phyloP scores from a whole-genome alignment of 2,888 invertebrate species.

The Drosophila birchii region DNA sequence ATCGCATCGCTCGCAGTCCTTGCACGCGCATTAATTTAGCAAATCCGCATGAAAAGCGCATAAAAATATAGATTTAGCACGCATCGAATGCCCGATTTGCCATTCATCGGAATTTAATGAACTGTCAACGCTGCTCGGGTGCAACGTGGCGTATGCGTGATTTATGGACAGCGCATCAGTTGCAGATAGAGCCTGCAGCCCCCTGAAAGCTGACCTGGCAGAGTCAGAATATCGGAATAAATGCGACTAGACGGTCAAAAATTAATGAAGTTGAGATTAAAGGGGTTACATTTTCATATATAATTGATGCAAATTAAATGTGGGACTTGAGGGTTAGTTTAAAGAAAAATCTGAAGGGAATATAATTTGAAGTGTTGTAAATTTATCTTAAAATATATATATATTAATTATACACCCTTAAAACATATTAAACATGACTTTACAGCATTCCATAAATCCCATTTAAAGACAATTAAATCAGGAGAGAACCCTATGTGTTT shows the following conservation, averaged over 20 bases:
- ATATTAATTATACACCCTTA: not conserved
- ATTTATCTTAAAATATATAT: not conserved
- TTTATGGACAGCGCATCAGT: constrained; percentile 54
- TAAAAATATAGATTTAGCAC: constrained; percentile 42
- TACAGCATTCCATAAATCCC: not conserved
- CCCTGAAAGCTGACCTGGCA: constrained; percentile 9
- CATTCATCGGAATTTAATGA: constrained; percentile 72
- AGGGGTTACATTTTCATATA: not conserved
- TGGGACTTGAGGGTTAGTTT: not conserved
- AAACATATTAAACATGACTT: too few relatives aligned
- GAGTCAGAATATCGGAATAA: not conserved
- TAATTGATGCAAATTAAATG: too few relatives aligned
- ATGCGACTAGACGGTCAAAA: constrained; percentile 6
- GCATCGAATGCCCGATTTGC: constrained; percentile 36
- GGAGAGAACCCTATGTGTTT: not conserved
- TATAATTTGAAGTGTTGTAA: not conserved
- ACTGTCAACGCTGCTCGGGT: constrained; percentile 61
- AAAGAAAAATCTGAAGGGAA: not conserved
- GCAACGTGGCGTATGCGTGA: constrained; percentile 72
- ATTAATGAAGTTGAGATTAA: not conserved
- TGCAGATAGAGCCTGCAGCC: constrained; percentile 7
- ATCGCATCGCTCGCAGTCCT: constrained; percentile 54
- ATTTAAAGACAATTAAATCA: not conserved
- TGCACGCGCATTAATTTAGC: constrained; percentile 59
- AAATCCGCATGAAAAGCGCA: constrained; percentile 48